Evolutionary conservation across 2,888 invertebrate genomes (phyloP).

Genomic region (Erebia ligea): DNA sequence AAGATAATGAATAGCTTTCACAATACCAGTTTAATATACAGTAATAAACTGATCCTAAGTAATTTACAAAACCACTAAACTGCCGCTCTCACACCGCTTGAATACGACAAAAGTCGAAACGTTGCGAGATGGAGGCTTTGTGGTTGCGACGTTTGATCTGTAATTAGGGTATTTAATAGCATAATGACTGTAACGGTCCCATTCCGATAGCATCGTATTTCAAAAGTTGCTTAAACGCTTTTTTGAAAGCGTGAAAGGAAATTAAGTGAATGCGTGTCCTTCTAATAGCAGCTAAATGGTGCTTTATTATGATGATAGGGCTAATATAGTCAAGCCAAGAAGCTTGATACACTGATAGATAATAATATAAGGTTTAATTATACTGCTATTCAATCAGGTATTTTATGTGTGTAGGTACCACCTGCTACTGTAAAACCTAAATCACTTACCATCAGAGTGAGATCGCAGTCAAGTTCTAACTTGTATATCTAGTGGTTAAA

Average conservation of each 20-base stretch:
- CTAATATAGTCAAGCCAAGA: conserved; percentile 20
- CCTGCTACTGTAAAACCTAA: too few species aligned
- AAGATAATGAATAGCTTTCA: conserved; percentile 23
- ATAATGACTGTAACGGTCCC: conserved; percentile 76
- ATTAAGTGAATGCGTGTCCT: conserved; percentile 52
- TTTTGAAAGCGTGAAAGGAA: conserved; percentile 60
- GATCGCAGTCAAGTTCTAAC: too few species aligned
- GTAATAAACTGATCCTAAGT: conserved; percentile 56
- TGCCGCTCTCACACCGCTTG: conserved; percentile 56
- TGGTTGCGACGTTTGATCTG: conserved; percentile 76
- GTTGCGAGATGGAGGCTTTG: conserved; percentile 71
- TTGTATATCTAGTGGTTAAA: too few species aligned
- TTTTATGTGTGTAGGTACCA: too few species aligned
- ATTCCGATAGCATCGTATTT: conserved; percentile 70
- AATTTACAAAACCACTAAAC: conserved; percentile 71
- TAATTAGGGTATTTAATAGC: conserved; percentile 77
- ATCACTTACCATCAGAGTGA: too few species aligned
- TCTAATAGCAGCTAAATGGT: conserved; percentile 51
- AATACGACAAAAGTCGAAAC: conserved; percentile 70
- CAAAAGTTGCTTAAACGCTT: conserved; percentile 53
- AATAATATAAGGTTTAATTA: not conserved
- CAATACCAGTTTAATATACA: conserved; percentile 27
- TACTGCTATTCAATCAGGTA: not conserved
- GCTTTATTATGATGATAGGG: conserved; percentile 46
- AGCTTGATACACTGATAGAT: not conserved